A percentile compares a stretch with the other conserved stretches of the same genome.
Evolutionary conservation across 92 coral and sea anemone species (phyloP).

Genomic region (Zoanthus solanderi): DNA sequence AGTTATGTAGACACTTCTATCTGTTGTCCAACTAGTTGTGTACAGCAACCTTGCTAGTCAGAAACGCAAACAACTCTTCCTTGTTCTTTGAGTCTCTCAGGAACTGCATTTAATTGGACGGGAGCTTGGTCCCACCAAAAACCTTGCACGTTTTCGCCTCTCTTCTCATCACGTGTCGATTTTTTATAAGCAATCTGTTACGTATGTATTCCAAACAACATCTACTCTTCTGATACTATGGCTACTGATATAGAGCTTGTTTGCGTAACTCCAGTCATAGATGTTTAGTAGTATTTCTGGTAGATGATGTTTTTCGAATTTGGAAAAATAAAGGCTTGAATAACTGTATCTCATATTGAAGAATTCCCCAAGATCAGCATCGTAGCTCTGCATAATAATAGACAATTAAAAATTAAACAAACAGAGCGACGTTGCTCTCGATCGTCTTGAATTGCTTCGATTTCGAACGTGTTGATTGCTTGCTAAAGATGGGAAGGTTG

Average conservation of each 20-base stretch:
- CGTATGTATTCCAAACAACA: slow-evolving; percentile 62
- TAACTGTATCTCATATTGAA: slow-evolving; percentile 57
- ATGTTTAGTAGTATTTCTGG: slow-evolving; percentile 2
- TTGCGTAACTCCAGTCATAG: too few species aligned
- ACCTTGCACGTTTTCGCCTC: neutral
- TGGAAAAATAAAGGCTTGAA: slow-evolving; percentile 65
- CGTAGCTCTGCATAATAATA: slow-evolving; percentile 62
- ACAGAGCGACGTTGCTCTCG: slow-evolving; percentile 53
- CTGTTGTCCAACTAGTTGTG: slow-evolving; percentile 24
- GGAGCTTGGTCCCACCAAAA: neutral
- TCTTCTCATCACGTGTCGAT: slow-evolving; percentile 6
- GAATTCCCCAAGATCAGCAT: slow-evolving; percentile 65
- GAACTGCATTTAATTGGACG: slow-evolving; percentile 4
- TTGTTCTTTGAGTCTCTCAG: slow-evolving; percentile 43
- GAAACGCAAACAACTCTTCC: slow-evolving; percentile 32
- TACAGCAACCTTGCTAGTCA: slow-evolving; percentile 27
- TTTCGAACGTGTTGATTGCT: slow-evolving; percentile 46
- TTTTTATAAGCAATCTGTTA: slow-evolving; percentile 30
- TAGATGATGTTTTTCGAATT: slow-evolving; percentile 63
- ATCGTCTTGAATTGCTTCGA: slow-evolving; percentile 65
- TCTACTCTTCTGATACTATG: slow-evolving; percentile 54
- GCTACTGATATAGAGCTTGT: slow-evolving; percentile 42
- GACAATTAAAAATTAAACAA: slow-evolving; percentile 54
- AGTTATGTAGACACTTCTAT: slow-evolving; percentile 10
- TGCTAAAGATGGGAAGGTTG: slow-evolving; percentile 48